These are phyloP conservation scores for Corythoichthys haematopterus DNA, from an alignment of 2,113 vertebrate genomes.

Conservation along the genomic window DNA sequence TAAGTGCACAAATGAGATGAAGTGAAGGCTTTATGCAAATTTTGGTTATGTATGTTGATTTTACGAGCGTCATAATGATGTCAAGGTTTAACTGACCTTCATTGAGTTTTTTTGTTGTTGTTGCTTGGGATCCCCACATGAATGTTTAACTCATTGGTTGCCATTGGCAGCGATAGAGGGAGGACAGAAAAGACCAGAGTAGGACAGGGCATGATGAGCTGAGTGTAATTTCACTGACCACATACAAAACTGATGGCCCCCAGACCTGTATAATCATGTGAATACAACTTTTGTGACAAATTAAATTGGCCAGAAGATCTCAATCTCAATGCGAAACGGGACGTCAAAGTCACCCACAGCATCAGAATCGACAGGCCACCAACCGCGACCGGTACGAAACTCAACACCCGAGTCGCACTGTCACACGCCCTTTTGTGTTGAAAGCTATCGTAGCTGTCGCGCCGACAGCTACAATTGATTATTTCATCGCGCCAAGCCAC, in stretches of 20 bases:
- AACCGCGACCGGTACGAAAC: not conserved
- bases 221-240: too few species aligned
- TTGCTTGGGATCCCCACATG: not conserved
- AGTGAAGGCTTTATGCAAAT: not conserved
- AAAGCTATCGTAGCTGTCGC: constrained; percentile 2
- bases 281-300: too few species aligned
- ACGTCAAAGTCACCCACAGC: not conserved
- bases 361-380: not conserved
- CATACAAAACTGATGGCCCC: too few species aligned
- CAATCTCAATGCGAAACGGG: not conserved
- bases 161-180: too few species aligned
- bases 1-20: constrained; percentile 13
- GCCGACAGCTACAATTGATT: constrained; percentile 2
- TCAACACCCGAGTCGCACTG: not conserved
- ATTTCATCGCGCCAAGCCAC: not conserved
- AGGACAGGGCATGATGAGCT: too few species aligned
- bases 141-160: too few species aligned
- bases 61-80: not conserved
- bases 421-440: not conserved
- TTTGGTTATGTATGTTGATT: not conserved
- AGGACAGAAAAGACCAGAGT: too few species aligned
- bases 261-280: too few species aligned
- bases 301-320: too few species aligned
- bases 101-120: not conserved
- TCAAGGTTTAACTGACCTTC: not conserved